Evolutionary conservation across 2,888 invertebrate species (phyloP).

Genomic region (Sinelater perroti): DNA sequence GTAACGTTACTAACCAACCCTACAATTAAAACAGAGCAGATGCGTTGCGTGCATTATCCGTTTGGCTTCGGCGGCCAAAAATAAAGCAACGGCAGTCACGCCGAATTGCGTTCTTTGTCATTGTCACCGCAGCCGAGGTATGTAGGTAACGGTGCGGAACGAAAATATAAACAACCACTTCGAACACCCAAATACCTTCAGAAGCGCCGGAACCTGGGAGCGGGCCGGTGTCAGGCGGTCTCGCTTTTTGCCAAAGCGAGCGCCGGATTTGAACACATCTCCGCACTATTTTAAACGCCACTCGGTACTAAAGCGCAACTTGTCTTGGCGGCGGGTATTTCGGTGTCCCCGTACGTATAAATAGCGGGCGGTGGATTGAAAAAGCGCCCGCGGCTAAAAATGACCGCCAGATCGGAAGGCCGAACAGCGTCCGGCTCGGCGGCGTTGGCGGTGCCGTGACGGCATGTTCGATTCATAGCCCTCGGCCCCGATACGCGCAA

Average conservation of each 20-base stretch:
- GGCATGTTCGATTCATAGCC: neutral
- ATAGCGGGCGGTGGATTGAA: slow-evolving; percentile 10
- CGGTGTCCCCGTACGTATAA: slow-evolving; percentile 5
- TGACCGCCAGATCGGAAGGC: neutral
- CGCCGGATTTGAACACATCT: slow-evolving; percentile 4
- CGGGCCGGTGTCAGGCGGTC: neutral
- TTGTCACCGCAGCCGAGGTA: no score
- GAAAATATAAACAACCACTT: no score
- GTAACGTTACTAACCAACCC: no score
- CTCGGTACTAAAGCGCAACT: slow-evolving; percentile 6
- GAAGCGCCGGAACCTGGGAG: no score
- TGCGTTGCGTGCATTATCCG: no score
- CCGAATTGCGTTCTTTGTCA: no score
- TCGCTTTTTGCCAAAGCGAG: neutral
- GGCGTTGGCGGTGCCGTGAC: neutral
- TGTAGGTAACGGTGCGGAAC: no score
- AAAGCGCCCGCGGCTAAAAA: slow-evolving; percentile 12
- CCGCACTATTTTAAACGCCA: slow-evolving; percentile 4
- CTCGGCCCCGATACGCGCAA: slow-evolving; percentile 1
- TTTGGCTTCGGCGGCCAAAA: no score
- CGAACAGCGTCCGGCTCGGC: neutral
- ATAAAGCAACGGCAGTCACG: no score
- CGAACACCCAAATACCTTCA: no score
- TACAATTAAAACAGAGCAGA: no score
- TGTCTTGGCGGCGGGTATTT: slow-evolving; percentile 11